Percentiles rank a stretch among this genome's conserved stretches.
phyloP scores from a whole-genome alignment of 2,888 invertebrate genomes.

The Cephus sareptanus region DNA sequence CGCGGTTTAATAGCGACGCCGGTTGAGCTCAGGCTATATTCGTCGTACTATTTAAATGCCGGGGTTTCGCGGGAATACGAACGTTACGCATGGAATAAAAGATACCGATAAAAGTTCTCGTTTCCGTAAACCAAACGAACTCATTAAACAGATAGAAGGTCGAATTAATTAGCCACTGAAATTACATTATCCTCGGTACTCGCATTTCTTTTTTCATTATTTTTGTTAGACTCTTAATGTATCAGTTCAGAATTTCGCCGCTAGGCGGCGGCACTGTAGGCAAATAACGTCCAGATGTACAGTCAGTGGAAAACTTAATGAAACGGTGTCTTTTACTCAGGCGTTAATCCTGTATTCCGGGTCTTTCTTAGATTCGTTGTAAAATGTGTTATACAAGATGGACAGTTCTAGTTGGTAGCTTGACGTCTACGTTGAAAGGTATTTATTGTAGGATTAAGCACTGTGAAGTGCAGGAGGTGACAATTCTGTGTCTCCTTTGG shows the following conservation, averaged over 20 bases:
- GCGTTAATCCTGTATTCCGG: neutral
- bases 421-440: constrained; percentile 3
- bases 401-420: neutral
- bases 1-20: constrained; percentile 29
- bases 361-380: neutral
- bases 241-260: neutral
- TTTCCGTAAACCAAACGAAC: no score
- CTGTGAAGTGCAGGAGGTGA: neutral
- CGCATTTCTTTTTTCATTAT: neutral
- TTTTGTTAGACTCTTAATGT: neutral
- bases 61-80: neutral
- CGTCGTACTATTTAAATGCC: constrained; percentile 9
- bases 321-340: neutral
- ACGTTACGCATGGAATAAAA: neutral
- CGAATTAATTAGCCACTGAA: neutral
- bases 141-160: neutral
- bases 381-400: neutral
- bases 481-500: neutral
- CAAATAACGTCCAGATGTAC: neutral
- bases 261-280: neutral
- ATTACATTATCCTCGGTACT: neutral
- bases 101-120: neutral
- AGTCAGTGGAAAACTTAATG: neutral
- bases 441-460: constrained; percentile 7
- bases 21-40: constrained; percentile 7